phyloP scores from a whole-genome alignment of 2,797 vertebrate species.

The Rhynchotus rufescens region DNA sequence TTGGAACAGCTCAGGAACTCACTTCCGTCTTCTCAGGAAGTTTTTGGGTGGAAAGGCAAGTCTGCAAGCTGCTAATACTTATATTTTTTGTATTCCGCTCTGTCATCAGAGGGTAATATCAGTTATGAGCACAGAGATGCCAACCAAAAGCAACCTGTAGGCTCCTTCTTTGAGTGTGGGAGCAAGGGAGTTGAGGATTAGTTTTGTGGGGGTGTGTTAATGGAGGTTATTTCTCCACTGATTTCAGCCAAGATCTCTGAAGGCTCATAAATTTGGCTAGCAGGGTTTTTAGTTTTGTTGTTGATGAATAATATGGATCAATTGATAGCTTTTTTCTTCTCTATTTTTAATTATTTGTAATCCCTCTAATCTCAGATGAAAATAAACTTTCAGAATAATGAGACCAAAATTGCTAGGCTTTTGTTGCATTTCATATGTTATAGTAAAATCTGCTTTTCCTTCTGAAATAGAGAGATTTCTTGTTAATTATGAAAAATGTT shows the following conservation, averaged over 20 bases:
- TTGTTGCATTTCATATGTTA: neutral
- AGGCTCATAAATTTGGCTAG: constrained; percentile 32
- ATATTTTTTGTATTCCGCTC: neutral
- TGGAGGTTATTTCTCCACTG: neutral
- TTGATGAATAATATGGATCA: constrained; percentile 3
- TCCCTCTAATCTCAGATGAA: neutral
- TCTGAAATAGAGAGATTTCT: neutral
- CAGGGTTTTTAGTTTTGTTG: constrained; percentile 1
- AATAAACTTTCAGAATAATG: neutral
- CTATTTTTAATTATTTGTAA: neutral
- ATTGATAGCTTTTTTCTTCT: neutral
- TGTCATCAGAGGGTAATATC: neutral
- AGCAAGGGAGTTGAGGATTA: constrained; percentile 7
- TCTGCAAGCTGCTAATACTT: neutral
- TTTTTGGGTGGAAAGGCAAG: neutral
- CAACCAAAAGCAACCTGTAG: neutral
- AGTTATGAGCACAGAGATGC: neutral
- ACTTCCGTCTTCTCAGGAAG: neutral
- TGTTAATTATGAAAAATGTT: neutral
- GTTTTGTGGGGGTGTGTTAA: neutral
- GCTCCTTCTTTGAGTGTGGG: neutral
- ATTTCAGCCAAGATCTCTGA: constrained; percentile 22
- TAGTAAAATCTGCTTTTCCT: neutral
- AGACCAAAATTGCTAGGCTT: neutral
- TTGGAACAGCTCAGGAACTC: neutral